Percentiles rank a stretch among this genome's conserved stretches.
Conservation (phyloP, 2,888 invertebrate genomes). For the Pharmacophagus antenor region DNA sequence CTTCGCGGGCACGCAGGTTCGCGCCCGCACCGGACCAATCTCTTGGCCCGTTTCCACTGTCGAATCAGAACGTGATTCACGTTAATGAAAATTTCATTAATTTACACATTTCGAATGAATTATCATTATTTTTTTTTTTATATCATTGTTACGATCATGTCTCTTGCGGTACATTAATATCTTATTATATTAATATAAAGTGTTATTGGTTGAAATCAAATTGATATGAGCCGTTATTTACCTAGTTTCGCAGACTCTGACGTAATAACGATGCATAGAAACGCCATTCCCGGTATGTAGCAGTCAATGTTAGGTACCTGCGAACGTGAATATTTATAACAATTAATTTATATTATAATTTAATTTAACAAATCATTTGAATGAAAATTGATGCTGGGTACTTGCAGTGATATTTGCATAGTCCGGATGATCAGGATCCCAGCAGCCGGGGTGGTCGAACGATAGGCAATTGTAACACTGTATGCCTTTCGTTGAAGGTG, state of each 20-base stretch:
- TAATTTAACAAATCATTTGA: not conserved
- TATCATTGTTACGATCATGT: no score
- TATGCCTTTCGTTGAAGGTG: conserved; percentile 64
- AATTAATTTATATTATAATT: not conserved
- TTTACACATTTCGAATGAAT: no score
- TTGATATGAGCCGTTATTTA: conserved; percentile 36
- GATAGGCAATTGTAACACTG: conserved; percentile 76
- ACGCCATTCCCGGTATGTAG: conserved; percentile 75
- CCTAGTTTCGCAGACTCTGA: conserved; percentile 72
- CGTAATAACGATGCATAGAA: conserved; percentile 71
- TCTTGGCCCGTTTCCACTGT: conserved; percentile 72
- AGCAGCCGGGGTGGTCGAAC: conserved; percentile 75
- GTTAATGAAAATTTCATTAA: not conserved
- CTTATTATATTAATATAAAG: no score
- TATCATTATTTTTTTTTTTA: no score
- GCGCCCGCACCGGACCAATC: conserved; percentile 72
- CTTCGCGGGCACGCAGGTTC: conserved; percentile 72
- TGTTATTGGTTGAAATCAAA: no score
- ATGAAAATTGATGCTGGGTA: conserved; percentile 17
- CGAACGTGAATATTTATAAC: conserved; percentile 12
- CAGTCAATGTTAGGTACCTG: conserved; percentile 75
- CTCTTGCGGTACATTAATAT: no score
- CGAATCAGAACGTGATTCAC: no score
- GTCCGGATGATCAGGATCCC: conserved; percentile 76
- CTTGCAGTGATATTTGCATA: conserved; percentile 69